These are phyloP conservation scores for Kuschelorhynchus macadamiae DNA, from an alignment of 2,888 invertebrate species.

Conservation along the genomic window DNA sequence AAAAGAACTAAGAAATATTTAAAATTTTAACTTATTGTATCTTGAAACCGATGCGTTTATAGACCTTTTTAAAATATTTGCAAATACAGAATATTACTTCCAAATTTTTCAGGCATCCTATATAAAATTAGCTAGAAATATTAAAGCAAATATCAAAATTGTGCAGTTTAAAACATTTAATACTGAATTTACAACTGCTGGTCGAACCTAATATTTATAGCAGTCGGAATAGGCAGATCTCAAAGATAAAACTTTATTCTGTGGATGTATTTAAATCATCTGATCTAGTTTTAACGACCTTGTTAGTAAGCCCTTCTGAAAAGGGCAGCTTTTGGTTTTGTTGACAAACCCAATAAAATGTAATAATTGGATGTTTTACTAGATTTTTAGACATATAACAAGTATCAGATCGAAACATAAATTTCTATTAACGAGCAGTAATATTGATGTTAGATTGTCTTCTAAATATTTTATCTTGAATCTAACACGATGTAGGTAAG, in stretches of 20 bases:
- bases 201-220: not conserved
- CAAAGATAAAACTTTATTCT: not conserved
- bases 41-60: no score
- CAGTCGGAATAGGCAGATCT: not conserved
- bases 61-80: no score
- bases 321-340: constrained; percentile 35
- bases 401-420: constrained; percentile 41
- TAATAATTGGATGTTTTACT: constrained; percentile 52
- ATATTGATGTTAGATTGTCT: constrained; percentile 46
- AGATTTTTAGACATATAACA: constrained; percentile 38
- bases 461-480: constrained; percentile 44
- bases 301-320: constrained; percentile 9
- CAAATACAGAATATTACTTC: no score
- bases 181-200: not conserved
- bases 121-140: no score
- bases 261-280: constrained; percentile 9
- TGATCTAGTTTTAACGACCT: constrained; percentile 23
- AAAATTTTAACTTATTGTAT: no score
- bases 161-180: no score
- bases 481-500: constrained; percentile 42
- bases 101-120: no score
- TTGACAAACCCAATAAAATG: constrained; percentile 48
- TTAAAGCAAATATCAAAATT: no score
- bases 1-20: no score
- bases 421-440: constrained; percentile 47